These are phyloP conservation scores for Oreochromis grahami DNA, from an alignment of 2,797 vertebrate species.

Conservation along the genomic window DNA sequence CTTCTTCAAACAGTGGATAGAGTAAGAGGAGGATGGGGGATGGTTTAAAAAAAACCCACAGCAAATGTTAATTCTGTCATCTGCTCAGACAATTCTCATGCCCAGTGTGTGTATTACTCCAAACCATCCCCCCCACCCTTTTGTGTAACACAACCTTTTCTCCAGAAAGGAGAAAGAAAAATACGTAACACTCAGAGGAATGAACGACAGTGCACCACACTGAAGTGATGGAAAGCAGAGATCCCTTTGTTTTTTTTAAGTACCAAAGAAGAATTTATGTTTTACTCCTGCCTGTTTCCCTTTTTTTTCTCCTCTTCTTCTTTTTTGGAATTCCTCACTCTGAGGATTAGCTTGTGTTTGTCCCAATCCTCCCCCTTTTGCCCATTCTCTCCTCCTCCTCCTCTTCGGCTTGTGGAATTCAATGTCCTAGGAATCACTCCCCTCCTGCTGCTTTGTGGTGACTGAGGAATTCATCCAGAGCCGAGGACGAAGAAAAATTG, in stretches of 20 bases:
- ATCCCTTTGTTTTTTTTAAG: background rate
- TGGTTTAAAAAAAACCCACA: conserved; percentile 15
- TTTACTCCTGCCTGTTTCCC: conserved; percentile 42
- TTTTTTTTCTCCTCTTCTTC: background rate
- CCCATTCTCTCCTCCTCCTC: background rate
- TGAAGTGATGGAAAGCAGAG: conserved; percentile 15
- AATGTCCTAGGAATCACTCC: conserved; percentile 37
- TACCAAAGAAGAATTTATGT: conserved; percentile 19
- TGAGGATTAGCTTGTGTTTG: conserved; percentile 46
- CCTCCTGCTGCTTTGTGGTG: conserved; percentile 33
- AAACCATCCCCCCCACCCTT: background rate
- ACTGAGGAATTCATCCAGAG: conserved; percentile 21
- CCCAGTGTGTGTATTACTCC: background rate
- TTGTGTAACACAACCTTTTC: conserved; percentile 15
- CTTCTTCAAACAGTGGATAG: conserved; percentile 4
- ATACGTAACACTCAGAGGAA: conserved; percentile 8
- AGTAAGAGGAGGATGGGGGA: background rate
- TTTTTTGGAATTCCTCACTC: conserved; percentile 18
- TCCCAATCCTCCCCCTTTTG: conserved; percentile 18
- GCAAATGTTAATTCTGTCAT: conserved; percentile 39
- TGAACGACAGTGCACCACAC: conserved; percentile 11
- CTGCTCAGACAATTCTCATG: conserved; percentile 44
- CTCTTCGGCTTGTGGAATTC: conserved; percentile 55
- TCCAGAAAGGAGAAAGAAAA: conserved; percentile 14
- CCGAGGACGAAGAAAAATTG: background rate